A percentile compares a stretch with the other conserved stretches of the same genome.
These are phyloP conservation scores for Germaria angustata DNA, from an alignment of 2,888 invertebrate species.

Conservation along the genomic window DNA sequence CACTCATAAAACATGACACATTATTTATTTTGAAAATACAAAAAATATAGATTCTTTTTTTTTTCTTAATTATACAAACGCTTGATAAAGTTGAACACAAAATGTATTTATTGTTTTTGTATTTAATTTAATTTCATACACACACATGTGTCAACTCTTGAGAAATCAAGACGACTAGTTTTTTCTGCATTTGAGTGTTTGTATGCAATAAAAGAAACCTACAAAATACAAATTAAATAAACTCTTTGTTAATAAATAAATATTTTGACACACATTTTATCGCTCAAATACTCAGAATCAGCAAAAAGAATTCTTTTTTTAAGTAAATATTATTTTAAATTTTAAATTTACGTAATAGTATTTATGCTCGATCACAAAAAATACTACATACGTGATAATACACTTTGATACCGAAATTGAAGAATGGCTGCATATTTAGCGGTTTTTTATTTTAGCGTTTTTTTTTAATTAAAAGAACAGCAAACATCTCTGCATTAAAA, in stretches of 20 bases:
- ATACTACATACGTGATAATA: slow-evolving; percentile 4
- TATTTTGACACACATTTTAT: slow-evolving; percentile 63
- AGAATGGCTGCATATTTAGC: not conserved
- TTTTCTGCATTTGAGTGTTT: slow-evolving; percentile 11
- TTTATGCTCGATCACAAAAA: slow-evolving; percentile 31
- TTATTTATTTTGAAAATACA: slow-evolving; percentile 41
- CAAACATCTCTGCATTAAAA: no score
- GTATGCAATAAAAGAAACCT: slow-evolving; percentile 1
- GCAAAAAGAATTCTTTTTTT: slow-evolving; percentile 6
- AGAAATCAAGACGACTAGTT: slow-evolving; percentile 35
- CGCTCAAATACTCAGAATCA: slow-evolving; percentile 38
- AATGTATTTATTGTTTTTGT: slow-evolving; percentile 6
- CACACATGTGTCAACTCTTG: slow-evolving; percentile 38
- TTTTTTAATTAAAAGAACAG: not conserved
- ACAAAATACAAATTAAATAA: slow-evolving; percentile 50
- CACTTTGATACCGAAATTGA: not conserved
- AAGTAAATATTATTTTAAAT: slow-evolving; percentile 35
- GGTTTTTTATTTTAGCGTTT: not conserved
- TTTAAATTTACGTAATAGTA: slow-evolving; percentile 53
- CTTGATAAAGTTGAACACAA: slow-evolving; percentile 1
- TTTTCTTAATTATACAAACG: not conserved
- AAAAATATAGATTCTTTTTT: not conserved
- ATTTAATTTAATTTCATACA: not conserved
- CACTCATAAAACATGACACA: slow-evolving; percentile 58
- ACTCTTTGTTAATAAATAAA: slow-evolving; percentile 58